Evolutionary conservation across 2,797 vertebrate genomes (phyloP).

Genomic region (Epinephelus coioides): DNA sequence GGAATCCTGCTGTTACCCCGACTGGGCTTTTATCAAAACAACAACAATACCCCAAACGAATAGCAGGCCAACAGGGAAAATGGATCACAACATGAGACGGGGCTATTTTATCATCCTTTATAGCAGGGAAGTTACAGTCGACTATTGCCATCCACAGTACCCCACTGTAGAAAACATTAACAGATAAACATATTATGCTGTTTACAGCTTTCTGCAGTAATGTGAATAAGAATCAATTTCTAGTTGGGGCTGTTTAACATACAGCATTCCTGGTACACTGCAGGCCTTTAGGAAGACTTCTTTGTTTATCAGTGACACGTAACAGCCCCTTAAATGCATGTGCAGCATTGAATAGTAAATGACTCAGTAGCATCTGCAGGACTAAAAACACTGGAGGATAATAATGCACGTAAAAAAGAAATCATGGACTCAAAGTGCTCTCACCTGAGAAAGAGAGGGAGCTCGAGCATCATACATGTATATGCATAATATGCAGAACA

Average conservation of each 20-base stretch:
- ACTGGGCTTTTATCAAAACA: conserved; percentile 67
- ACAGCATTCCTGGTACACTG: not conserved
- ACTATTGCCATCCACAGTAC: conserved; percentile 12
- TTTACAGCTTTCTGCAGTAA: not conserved
- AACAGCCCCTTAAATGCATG: conserved; percentile 10
- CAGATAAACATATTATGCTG: conserved; percentile 8
- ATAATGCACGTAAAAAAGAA: not conserved
- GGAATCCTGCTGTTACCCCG: conserved; percentile 53
- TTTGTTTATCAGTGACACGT: not conserved
- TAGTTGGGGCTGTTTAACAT: not conserved
- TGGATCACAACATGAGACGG: conserved; percentile 53
- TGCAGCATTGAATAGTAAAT: conserved; percentile 4
- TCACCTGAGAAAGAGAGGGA: not conserved
- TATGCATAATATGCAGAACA: not conserved
- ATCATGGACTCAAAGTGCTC: not conserved
- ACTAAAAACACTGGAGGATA: no score
- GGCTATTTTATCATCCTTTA: conserved; percentile 43
- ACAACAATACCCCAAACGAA: conserved; percentile 61
- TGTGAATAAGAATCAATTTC: conserved; percentile 5
- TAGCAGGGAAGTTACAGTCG: conserved; percentile 16
- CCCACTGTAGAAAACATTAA: conserved; percentile 20
- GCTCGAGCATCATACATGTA: not conserved
- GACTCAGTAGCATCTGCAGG: no score
- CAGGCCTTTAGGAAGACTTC: not conserved
- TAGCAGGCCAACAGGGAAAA: conserved; percentile 53